A percentile compares a stretch with the other conserved stretches of the same genome.
These are phyloP conservation scores for Tridacna crocea DNA, from an alignment of 2,888 invertebrate species.

Conservation along the genomic window DNA sequence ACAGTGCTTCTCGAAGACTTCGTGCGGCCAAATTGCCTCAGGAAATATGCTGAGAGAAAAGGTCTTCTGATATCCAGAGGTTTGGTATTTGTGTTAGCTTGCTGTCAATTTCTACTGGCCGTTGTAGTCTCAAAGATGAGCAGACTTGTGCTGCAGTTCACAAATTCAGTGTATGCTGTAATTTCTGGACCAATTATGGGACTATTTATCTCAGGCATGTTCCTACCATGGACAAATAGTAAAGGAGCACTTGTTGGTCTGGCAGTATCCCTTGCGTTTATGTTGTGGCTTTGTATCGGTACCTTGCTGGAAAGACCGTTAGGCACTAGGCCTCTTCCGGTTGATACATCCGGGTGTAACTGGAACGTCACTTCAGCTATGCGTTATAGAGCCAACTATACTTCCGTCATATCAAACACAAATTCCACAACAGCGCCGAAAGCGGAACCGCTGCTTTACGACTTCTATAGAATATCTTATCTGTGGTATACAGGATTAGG, in stretches of 20 bases:
- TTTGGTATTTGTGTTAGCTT: neutral
- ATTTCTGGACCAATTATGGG: slow-evolving; percentile 22
- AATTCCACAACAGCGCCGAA: neutral
- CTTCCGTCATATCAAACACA: neutral
- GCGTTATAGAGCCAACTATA: neutral
- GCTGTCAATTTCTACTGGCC: neutral
- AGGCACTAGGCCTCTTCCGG: neutral
- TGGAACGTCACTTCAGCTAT: slow-evolving; percentile 17
- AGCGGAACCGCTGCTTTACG: slow-evolving; percentile 38
- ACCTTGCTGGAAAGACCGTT: neutral
- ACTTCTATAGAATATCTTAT: slow-evolving; percentile 67
- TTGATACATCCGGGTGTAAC: slow-evolving; percentile 10
- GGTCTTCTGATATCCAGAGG: neutral
- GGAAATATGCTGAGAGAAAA: neutral
- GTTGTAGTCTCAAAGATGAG: neutral
- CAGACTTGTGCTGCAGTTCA: slow-evolving; percentile 1
- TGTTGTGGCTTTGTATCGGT: slow-evolving; percentile 17
- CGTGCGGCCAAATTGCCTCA: neutral
- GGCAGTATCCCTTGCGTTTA: slow-evolving; percentile 11
- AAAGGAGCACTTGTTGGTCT: slow-evolving; percentile 10
- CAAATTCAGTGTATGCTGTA: neutral
- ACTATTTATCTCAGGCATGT: slow-evolving; percentile 17
- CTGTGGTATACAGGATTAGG: slow-evolving; percentile 66
- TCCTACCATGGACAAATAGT: slow-evolving; percentile 23
- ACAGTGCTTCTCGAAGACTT: slow-evolving; percentile 23